Evolutionary conservation across 2,888 invertebrate genomes (phyloP).

Genomic region (Agonopterix subpropinquella): DNA sequence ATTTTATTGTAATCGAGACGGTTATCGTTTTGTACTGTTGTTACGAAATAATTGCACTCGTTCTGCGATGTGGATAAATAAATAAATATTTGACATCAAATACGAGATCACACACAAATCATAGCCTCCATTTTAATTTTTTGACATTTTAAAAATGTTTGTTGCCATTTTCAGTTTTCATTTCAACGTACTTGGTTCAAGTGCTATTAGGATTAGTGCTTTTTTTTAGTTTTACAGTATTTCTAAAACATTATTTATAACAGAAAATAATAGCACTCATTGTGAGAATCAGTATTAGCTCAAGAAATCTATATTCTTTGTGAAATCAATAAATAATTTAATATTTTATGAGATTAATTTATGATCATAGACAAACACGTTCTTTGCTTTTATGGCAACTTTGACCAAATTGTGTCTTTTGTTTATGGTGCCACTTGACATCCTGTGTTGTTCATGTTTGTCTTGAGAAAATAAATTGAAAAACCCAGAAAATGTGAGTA

Average conservation of each 20-base stretch:
- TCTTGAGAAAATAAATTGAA: background rate
- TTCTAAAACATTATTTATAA: no score
- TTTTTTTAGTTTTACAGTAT: no score
- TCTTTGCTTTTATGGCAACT: background rate
- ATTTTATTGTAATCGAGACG: conserved; percentile 12
- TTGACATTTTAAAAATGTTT: conserved; percentile 6
- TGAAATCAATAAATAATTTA: no score
- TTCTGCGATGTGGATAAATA: conserved; percentile 10
- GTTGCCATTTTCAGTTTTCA: no score
- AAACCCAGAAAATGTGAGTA: background rate
- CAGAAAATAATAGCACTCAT: no score
- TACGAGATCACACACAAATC: conserved; percentile 24
- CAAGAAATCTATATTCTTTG: no score
- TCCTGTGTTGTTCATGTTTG: background rate
- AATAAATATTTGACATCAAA: conserved; percentile 23
- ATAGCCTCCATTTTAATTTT: conserved; percentile 28
- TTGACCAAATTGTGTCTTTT: background rate
- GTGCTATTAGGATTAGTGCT: no score
- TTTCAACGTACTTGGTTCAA: no score
- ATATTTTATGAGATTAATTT: no score
- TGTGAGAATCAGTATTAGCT: no score
- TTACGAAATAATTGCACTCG: conserved; percentile 17
- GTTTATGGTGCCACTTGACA: background rate
- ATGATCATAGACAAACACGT: no score
- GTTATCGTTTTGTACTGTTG: conserved; percentile 11